A percentile compares a stretch with the other conserved stretches of the same genome.
phyloP scores from a whole-genome alignment of 2,113 vertebrate species.

The Antechinus flavipes region DNA sequence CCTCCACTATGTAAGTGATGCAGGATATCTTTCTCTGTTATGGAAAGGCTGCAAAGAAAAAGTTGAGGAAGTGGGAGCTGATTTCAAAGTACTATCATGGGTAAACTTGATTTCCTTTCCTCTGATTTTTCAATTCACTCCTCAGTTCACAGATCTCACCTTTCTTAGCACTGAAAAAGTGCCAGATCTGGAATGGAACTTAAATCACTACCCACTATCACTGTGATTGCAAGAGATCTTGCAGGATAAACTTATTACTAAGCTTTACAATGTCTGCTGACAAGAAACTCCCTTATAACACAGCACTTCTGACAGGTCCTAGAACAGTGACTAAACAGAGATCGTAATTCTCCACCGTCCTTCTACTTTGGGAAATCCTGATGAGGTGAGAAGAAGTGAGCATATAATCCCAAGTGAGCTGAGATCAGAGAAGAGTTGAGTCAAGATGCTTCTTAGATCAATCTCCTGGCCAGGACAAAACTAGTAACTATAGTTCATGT shows the following conservation, averaged over 20 bases:
- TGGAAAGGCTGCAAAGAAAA: conserved; percentile 77
- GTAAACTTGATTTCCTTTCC: conserved; percentile 5
- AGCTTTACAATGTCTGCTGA: conserved; percentile 23
- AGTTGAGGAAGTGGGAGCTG: conserved; percentile 25
- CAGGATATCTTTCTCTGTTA: conserved; percentile 89
- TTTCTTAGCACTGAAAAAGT: conserved; percentile 21
- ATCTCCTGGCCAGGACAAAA: neutral
- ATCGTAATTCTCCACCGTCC: neutral
- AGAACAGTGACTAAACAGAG: neutral
- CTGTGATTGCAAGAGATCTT: neutral
- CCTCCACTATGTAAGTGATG: conserved; percentile 92
- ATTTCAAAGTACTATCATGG: neutral
- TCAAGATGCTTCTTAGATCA: conserved; percentile 11
- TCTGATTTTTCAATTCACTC: conserved; percentile 28
- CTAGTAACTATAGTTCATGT: conserved; percentile 4
- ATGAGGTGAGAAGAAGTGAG: conserved; percentile 10
- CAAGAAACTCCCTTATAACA: neutral
- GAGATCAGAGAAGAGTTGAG: neutral
- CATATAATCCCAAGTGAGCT: neutral
- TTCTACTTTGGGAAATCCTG: conserved; percentile 26
- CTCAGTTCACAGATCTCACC: conserved; percentile 2
- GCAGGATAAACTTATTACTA: neutral
- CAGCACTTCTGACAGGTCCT: neutral
- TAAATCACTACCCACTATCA: neutral
- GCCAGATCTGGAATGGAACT: neutral